Conservation (phyloP, 2,888 invertebrate genomes). For the Melanostoma scalare region DNA sequence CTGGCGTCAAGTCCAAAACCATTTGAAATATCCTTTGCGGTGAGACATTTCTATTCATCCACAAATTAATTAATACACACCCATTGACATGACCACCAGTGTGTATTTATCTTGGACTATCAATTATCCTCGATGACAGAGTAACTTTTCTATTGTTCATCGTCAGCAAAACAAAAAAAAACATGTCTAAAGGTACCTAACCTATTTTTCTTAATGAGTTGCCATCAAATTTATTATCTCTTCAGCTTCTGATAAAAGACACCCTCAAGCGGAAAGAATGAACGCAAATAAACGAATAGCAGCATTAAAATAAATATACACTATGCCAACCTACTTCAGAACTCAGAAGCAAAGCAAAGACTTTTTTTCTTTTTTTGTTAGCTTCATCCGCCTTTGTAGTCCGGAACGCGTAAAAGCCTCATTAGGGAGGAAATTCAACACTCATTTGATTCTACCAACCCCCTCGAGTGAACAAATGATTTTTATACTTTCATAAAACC, state of each 20-base stretch:
- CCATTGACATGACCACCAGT: conserved; percentile 47
- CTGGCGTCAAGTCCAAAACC: too few relatives aligned
- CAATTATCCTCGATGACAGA: conserved; percentile 50
- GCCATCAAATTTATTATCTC: conserved; percentile 68
- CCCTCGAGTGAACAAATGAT: conserved; percentile 58
- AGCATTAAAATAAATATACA: conserved; percentile 39
- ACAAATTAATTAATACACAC: conserved; percentile 46
- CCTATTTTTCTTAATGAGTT: conserved; percentile 61
- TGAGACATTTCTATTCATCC: neutral
- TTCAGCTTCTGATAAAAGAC: conserved; percentile 46
- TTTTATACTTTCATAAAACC: conserved; percentile 52
- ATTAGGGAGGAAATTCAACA: conserved; percentile 73
- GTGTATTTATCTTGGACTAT: conserved; percentile 52
- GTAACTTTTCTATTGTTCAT: conserved; percentile 55
- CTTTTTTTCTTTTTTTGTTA: conserved; percentile 14
- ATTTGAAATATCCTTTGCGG: neutral
- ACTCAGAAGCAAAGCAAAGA: neutral
- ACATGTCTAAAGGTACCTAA: neutral
- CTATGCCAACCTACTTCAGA: conserved; percentile 22
- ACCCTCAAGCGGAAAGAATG: conserved; percentile 67
- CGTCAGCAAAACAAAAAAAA: neutral
- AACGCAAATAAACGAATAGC: conserved; percentile 58
- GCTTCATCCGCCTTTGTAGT: conserved; percentile 49
- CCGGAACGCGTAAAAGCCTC: conserved; percentile 71
- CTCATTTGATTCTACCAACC: conserved; percentile 61